phyloP scores from a whole-genome alignment of 1,140 invertebrate species.

The Hestina assimilis region DNA sequence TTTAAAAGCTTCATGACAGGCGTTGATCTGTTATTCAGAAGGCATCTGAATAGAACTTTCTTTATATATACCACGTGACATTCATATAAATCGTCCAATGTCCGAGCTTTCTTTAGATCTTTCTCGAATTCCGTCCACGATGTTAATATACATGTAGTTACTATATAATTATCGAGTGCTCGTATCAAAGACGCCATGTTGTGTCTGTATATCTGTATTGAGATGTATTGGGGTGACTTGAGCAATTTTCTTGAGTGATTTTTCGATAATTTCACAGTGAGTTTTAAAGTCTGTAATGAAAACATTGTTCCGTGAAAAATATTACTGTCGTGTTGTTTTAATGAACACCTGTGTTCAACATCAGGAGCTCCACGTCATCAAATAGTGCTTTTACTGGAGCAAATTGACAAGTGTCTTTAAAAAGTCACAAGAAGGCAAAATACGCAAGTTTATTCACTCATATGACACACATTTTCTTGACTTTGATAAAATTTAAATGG shows the following conservation, averaged over 20 bases:
- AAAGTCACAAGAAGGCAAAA: too few species aligned
- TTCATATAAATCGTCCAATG: slow-evolving; percentile 83
- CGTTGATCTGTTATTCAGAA: slow-evolving; percentile 83
- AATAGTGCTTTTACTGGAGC: too few species aligned
- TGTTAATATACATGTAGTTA: slow-evolving; percentile 83
- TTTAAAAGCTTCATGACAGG: slow-evolving; percentile 82
- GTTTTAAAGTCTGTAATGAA: slow-evolving; percentile 74
- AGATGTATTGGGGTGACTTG: slow-evolving; percentile 80
- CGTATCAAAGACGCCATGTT: slow-evolving; percentile 86
- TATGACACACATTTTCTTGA: too few species aligned
- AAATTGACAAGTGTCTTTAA: too few species aligned
- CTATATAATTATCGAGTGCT: slow-evolving; percentile 85
- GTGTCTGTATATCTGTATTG: slow-evolving; percentile 83
- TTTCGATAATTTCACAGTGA: slow-evolving; percentile 76
- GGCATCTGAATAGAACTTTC: slow-evolving; percentile 83
- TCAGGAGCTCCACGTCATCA: too few species aligned
- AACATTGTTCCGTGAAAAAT: too few species aligned
- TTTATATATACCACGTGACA: slow-evolving; percentile 85
- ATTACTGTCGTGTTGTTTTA: too few species aligned
- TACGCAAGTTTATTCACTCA: too few species aligned
- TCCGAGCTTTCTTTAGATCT: slow-evolving; percentile 80
- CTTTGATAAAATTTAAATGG: too few species aligned
- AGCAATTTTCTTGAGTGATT: slow-evolving; percentile 69
- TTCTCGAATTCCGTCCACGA: slow-evolving; percentile 86
- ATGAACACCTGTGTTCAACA: too few species aligned